A percentile compares a stretch with the other conserved stretches of the same genome.
phyloP scores from a whole-genome alignment of 2,888 invertebrate species.

The Mimumesa dahlbomi region DNA sequence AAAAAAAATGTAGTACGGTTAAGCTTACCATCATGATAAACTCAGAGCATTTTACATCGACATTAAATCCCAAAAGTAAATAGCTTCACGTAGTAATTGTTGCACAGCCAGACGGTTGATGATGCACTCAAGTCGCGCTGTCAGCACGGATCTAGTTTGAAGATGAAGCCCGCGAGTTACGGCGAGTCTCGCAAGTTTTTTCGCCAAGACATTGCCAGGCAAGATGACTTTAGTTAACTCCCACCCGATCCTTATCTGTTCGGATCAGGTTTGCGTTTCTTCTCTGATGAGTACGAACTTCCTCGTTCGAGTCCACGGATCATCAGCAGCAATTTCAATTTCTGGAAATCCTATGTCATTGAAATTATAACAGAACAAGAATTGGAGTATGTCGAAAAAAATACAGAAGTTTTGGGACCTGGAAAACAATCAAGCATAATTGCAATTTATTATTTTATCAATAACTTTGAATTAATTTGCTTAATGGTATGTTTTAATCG shows the following conservation, averaged over 20 bases:
- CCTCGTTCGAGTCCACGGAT: slow-evolving; percentile 21
- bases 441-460: no score
- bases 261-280: slow-evolving; percentile 37
- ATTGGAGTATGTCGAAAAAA: background rate
- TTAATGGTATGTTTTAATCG: no score
- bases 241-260: slow-evolving; percentile 22
- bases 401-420: background rate
- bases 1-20: no score
- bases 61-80: slow-evolving; percentile 10
- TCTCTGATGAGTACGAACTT: slow-evolving; percentile 27
- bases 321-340: slow-evolving; percentile 16
- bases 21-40: no score
- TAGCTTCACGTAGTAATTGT: slow-evolving; percentile 19
- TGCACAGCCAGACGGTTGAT: slow-evolving; percentile 14
- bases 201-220: background rate
- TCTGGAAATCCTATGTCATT: slow-evolving; percentile 11
- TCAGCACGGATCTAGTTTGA: slow-evolving; percentile 19
- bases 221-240: slow-evolving; percentile 29
- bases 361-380: background rate
- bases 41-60: background rate
- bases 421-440: no score
- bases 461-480: no score
- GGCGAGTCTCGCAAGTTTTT: slow-evolving; percentile 30
- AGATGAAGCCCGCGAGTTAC: slow-evolving; percentile 28
- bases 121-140: slow-evolving; percentile 36